phyloP scores from a whole-genome alignment of 2,888 invertebrate genomes.

The Polyploca ridens region DNA sequence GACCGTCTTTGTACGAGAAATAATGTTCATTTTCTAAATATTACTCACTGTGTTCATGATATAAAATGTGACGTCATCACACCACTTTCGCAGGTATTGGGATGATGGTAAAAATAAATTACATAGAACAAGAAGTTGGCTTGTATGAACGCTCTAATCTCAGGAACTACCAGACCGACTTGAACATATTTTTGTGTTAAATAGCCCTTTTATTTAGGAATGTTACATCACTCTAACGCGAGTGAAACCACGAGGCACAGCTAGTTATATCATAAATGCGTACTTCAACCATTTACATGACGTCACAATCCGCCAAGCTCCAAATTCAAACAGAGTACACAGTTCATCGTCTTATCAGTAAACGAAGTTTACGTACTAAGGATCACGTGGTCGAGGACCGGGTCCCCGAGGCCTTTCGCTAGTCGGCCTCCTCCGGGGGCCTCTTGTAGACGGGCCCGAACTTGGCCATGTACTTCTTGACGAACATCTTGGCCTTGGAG shows the following conservation, averaged over 20 bases:
- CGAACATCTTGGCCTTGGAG: constrained; percentile 97
- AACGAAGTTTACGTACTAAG: not conserved
- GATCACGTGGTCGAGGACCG: not conserved
- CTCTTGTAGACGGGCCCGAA: constrained; percentile 92
- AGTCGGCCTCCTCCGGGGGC: constrained; percentile 87
- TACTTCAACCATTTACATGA: constrained; percentile 2
- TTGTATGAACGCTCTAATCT: too few relatives aligned
- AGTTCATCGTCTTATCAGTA: not conserved
- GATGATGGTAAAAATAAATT: not conserved
- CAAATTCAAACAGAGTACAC: constrained; percentile 32
- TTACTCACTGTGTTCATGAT: not conserved
- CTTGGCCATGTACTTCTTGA: constrained; percentile 97
- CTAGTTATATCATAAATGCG: not conserved
- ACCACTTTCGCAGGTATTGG: not conserved
- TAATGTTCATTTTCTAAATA: not conserved
- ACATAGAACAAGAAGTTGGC: too few relatives aligned
- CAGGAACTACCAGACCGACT: too few relatives aligned
- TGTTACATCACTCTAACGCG: too few relatives aligned
- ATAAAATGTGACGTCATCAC: not conserved
- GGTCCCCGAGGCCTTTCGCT: constrained; percentile 33
- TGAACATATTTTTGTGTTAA: too few relatives aligned
- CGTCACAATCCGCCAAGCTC: constrained; percentile 22
- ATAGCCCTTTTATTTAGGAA: too few relatives aligned
- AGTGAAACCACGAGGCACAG: too few relatives aligned
- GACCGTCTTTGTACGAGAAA: not conserved